phyloP scores from a whole-genome alignment of 2,797 vertebrate species.

The Sus cebifrons region DNA sequence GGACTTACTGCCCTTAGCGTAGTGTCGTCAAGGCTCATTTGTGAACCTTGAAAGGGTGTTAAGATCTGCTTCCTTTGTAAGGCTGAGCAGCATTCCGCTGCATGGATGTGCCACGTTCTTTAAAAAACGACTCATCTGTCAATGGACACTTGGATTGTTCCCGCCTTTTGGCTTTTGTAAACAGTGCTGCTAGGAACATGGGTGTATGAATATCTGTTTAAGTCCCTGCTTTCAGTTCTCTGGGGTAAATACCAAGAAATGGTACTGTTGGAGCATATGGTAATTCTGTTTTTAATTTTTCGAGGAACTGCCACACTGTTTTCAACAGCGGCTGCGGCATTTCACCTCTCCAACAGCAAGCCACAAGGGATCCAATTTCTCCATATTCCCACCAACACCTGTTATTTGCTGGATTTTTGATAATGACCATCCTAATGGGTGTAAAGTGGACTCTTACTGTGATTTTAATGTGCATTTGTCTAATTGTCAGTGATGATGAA shows the following conservation, averaged over 20 bases:
- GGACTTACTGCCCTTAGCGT: not conserved
- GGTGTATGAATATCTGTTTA: not conserved
- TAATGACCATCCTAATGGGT: not conserved
- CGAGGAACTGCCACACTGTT: not conserved
- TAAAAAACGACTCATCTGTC: not conserved
- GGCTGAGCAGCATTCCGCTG: not conserved
- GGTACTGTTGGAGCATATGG: not conserved
- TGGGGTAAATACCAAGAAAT: not conserved
- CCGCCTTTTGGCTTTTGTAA: not conserved
- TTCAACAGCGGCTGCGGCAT: not conserved
- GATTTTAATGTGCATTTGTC: slow-evolving; percentile 30
- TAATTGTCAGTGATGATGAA: not conserved
- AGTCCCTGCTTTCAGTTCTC: not conserved
- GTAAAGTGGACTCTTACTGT: not conserved
- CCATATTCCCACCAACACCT: not conserved
- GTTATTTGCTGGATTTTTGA: not conserved
- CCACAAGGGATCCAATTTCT: not conserved
- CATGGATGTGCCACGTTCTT: not conserved
- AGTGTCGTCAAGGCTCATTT: not conserved
- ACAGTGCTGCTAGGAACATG: not conserved
- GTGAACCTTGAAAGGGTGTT: not conserved
- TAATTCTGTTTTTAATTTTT: not conserved
- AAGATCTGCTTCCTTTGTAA: not conserved
- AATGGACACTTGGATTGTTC: not conserved
- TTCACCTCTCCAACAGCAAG: not conserved